Evolutionary conservation across 2,113 vertebrate genomes (phyloP), one percentile per base, ranked within the genome.

Genomic region (Nibea coibor): DNA sequence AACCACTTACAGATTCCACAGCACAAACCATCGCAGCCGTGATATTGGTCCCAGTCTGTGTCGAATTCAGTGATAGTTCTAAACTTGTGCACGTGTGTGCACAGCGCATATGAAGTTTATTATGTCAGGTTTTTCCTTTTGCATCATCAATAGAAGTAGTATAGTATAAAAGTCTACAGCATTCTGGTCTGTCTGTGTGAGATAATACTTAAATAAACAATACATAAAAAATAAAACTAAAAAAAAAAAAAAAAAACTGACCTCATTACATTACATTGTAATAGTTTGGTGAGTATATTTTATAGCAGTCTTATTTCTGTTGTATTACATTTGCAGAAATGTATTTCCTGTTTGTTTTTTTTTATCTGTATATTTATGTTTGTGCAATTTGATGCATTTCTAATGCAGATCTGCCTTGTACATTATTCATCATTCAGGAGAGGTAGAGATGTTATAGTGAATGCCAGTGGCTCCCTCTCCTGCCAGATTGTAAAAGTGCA

Each of bases 381-480:
- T n/a, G 16, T 54, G 24, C 7, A 35, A 10, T 43, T 43, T 45
- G 19, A 50, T 35, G 9, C 3, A 35, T 35, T 5, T 58, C 14
- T 26, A 4, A 3, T 20, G 28, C 3, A 26, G 10, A 53, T 28
- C 22, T 43, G 22, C 0, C 6, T 43, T 6, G 3, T 42, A 12
- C 56, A 17, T 6, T 3, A 22, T 4, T 31, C n/a, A 42, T 39
- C 9, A 22, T 31, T 6, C 1, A 14, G 12, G 28, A 31, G 57
- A 24, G 4, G 3, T 22, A 22, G 2, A 39, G 1, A 28, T 17
- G 48, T 35, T 24, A 62, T n/a, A 82, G 10, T 4, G 2, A 62
- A 72, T n/a, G 50, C 0, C 2, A 28, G 1, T 72, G 65, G 59
- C 80, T 26, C 88, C 82, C 67, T 20, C 86, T 90, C 31, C 69